A percentile compares a stretch with the other conserved stretches of the same genome.
phyloP scores from a whole-genome alignment of 2,888 invertebrate species.

The Drosophila neotestacea region DNA sequence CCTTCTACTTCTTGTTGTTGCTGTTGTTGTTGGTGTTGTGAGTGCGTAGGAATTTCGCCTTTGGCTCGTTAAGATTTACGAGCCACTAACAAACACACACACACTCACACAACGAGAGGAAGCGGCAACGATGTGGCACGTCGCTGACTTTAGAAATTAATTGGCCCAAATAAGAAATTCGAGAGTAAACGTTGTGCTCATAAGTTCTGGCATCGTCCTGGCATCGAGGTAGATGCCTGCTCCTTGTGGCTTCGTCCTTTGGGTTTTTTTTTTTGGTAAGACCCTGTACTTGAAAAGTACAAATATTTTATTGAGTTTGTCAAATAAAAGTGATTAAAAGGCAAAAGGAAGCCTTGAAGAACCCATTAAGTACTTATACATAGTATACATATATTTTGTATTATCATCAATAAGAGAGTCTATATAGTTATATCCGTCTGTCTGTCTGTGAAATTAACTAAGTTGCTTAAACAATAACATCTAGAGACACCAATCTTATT shows the following conservation, averaged over 20 bases:
- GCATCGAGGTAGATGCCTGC: conserved; percentile 8
- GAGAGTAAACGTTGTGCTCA: conserved; percentile 77
- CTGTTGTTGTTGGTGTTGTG: conserved; percentile 26
- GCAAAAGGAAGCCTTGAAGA: too few species aligned
- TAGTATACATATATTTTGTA: too few species aligned
- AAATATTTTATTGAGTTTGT: too few species aligned
- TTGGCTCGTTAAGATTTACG: conserved; percentile 81
- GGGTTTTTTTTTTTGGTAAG: conserved; percentile 3
- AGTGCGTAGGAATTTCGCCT: conserved; percentile 78
- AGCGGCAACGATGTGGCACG: conserved; percentile 54
- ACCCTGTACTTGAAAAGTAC: too few species aligned
- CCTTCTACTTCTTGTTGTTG: conserved; percentile 23
- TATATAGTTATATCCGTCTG: too few species aligned
- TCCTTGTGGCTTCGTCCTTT: conserved; percentile 45
- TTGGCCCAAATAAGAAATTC: conserved; percentile 81
- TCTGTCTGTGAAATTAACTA: too few species aligned
- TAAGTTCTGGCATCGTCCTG: conserved; percentile 69
- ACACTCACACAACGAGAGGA: conserved; percentile 20
- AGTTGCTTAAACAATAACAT: too few species aligned
- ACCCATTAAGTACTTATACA: too few species aligned
- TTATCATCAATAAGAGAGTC: too few species aligned
- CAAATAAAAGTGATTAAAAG: too few species aligned
- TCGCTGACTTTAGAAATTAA: conserved; percentile 82
- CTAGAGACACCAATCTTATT: too few species aligned
- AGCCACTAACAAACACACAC: conserved; percentile 54